phyloP scores from a whole-genome alignment of 2,113 vertebrate genomes.

The Dendrocopos noguchii region DNA sequence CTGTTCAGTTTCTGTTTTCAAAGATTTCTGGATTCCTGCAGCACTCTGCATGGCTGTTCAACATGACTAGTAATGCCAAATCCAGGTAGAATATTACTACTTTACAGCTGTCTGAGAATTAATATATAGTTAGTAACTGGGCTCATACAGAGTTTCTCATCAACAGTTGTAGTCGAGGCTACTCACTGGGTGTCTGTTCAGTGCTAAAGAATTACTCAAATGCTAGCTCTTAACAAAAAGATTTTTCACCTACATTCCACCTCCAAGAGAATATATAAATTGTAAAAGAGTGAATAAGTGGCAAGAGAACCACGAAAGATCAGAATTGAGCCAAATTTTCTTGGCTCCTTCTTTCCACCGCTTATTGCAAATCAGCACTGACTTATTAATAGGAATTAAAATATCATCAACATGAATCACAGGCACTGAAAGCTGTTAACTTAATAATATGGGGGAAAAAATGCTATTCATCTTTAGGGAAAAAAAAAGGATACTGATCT shows the following conservation, averaged over 20 bases:
- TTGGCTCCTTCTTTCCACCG: slow-evolving; percentile 32
- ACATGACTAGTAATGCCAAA: background rate
- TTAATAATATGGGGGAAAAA: slow-evolving; percentile 57
- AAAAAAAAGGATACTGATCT: slow-evolving; percentile 37
- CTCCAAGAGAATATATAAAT: slow-evolving; percentile 1
- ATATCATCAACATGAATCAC: slow-evolving; percentile 69
- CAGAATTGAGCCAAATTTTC: background rate
- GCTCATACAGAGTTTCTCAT: background rate
- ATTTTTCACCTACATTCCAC: background rate
- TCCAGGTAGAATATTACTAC: background rate
- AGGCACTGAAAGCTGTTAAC: slow-evolving; percentile 58
- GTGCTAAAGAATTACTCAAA: background rate
- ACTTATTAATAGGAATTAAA: slow-evolving; percentile 70
- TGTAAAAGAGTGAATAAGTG: background rate
- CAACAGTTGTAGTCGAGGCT: background rate
- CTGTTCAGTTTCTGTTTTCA: background rate
- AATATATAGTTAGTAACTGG: background rate
- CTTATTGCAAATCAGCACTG: slow-evolving; percentile 52
- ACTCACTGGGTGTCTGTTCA: background rate
- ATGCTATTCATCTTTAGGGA: slow-evolving; percentile 55
- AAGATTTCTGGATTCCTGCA: background rate
- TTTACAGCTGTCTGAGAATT: background rate
- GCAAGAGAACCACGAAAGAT: background rate
- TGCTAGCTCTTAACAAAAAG: background rate
- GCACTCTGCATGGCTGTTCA: background rate